phyloP scores from a whole-genome alignment of 2,888 invertebrate species.

The Tubulanus polymorphus region DNA sequence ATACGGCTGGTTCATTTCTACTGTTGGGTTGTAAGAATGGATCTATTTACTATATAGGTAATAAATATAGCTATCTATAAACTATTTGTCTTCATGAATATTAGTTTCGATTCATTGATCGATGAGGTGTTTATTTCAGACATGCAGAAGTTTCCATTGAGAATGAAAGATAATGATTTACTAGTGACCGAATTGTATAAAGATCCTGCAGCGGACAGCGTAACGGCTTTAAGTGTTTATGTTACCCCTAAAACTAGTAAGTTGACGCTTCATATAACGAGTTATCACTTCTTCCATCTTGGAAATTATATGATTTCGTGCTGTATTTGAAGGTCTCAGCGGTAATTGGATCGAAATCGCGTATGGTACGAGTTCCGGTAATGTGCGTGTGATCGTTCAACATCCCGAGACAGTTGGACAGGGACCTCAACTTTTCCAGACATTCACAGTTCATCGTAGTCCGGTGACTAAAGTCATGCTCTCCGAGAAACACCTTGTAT shows the following conservation, averaged over 20 bases:
- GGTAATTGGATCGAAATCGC: conserved; percentile 99
- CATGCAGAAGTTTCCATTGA: conserved; percentile 97
- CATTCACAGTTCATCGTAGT: conserved; percentile 94
- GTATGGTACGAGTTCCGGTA: conserved; percentile 91
- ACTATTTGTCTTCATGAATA: background rate
- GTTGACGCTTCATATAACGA: conserved; percentile 48
- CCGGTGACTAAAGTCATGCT: conserved; percentile 86
- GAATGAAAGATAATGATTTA: conserved; percentile 99
- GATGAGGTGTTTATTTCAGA: conserved; percentile 59
- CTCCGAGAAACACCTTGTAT: conserved; percentile 91
- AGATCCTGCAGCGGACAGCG: conserved; percentile 90
- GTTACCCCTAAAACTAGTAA: conserved; percentile 98
- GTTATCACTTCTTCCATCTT: conserved; percentile 1
- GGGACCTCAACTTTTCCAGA: conserved; percentile 96
- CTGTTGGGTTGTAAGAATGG: conserved; percentile 94
- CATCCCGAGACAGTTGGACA: conserved; percentile 99
- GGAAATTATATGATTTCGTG: background rate
- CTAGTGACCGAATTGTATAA: conserved; percentile 90
- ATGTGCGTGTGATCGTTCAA: conserved; percentile 94
- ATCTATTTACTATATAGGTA: conserved; percentile 93
- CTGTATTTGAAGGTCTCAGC: conserved; percentile 70
- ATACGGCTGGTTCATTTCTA: conserved; percentile 93
- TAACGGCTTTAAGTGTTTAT: conserved; percentile 97
- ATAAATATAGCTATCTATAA: background rate
- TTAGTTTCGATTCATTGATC: background rate